Base-by-base conservation (phyloP, 23 tunicate species). In the Trididemnum clinides region DNA sequence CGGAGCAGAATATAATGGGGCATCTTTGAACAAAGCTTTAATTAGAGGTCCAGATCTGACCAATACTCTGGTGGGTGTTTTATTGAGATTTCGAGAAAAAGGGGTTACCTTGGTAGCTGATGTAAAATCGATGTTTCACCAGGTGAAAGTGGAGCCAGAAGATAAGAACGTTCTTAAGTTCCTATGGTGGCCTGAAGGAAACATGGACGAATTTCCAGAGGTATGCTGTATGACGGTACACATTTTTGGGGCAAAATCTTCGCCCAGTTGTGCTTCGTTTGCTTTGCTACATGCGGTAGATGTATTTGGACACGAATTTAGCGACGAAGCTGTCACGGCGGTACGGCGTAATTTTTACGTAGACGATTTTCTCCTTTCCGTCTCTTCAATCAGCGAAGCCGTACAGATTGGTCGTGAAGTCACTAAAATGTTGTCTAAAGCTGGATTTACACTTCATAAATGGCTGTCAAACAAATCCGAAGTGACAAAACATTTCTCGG, bases 351-450 rank as follows among this genome's bases (percentile, higher is more conserved):
- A 28, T 10, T 10, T 59, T n/a, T 59, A 59, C 22, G 66, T 59
- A 4, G 77, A 70, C 77, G 77, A 70, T 33, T 28, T 33, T 20
- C 39, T 70, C 5, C 18, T 70, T 5, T 70, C 77, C 29, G 77
- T 70, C 4, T 33, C 39, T 10, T 32, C 39, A 10, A n/a, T 23
- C 22, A 37, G 29, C 10, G 77, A 32, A 32, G 77, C 39, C 19
- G 29, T 3, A 32, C 4, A 20, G 19, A 20, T 70, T 28, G 77
- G n/a, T 26, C 3, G 3, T 2, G 77, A 70, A 26, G 38, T 70
- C 21, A 33, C 38, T 5, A 70, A 25, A 3, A 33, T 70, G 39
- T 37, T 70, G 6, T n/a, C 39, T 23, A 70, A 70, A 4, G 77
- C 77, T 10, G 66, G 66, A 20, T 59, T 33, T 70, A 33, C 39